These are phyloP conservation scores for Lagopus leucura DNA, from an alignment of 2,113 vertebrate genomes.

Conservation along the genomic window DNA sequence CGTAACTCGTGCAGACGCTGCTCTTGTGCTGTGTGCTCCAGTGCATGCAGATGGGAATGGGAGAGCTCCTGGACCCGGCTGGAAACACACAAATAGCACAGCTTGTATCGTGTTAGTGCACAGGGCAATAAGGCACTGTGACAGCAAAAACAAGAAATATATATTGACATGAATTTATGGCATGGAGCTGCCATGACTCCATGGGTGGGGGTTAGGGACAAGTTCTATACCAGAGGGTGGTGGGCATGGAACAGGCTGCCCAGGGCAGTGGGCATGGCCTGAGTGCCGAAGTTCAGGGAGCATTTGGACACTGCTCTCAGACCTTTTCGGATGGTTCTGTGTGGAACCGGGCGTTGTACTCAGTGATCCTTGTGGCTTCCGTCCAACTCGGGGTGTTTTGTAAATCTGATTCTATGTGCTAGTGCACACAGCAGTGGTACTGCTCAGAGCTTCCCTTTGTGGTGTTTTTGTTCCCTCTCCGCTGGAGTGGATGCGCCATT, in stretches of 20 bases:
- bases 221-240: too few relatives aligned
- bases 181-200: too few relatives aligned
- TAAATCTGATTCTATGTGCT: background rate
- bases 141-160: background rate
- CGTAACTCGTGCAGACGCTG: conserved; percentile 1
- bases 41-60: too few relatives aligned
- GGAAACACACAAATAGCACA: background rate
- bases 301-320: too few relatives aligned
- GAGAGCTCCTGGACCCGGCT: background rate
- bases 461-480: background rate
- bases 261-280: too few relatives aligned
- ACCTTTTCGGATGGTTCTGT: too few relatives aligned
- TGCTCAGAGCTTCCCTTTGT: background rate
- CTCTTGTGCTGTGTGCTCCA: background rate
- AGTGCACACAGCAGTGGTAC: background rate
- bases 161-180: background rate
- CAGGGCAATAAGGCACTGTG: background rate
- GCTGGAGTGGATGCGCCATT: conserved; percentile 23
- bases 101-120: background rate
- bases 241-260: too few relatives aligned
- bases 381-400: background rate
- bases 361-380: background rate
- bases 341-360: too few relatives aligned
- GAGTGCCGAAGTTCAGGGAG: too few relatives aligned
- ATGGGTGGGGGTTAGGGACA: too few relatives aligned